phyloP scores from a whole-genome alignment of 2,113 vertebrate genomes.

The Leucopternis melanops region DNA sequence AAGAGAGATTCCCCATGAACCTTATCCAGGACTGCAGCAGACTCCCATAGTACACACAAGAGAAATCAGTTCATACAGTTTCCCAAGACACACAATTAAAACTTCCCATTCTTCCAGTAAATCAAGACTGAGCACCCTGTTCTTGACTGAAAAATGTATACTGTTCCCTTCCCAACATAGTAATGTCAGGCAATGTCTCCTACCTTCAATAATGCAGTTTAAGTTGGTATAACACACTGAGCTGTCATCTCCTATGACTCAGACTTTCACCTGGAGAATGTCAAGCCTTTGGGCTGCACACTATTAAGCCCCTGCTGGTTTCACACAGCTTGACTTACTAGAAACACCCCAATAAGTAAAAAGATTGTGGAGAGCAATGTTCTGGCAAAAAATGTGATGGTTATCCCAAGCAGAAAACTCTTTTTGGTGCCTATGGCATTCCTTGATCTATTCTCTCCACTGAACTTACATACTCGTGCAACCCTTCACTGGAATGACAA shows the following conservation, averaged over 20 bases:
- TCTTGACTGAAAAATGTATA: background rate
- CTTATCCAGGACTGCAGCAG: background rate
- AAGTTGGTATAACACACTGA: background rate
- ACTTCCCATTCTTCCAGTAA: background rate
- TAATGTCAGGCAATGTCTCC: background rate
- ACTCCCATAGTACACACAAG: background rate
- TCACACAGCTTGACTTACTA: background rate
- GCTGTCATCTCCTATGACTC: background rate
- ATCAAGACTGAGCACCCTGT: background rate
- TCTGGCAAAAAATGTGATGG: background rate
- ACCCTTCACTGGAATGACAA: background rate
- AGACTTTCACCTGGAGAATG: background rate
- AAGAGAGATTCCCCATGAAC: background rate
- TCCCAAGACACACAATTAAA: background rate
- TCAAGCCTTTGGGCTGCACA: background rate
- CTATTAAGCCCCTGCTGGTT: background rate
- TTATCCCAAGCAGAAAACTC: background rate
- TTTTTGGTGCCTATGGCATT: background rate
- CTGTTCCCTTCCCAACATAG: background rate
- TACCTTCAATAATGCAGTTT: background rate
- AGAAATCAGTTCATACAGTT: background rate
- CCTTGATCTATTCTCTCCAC: background rate
- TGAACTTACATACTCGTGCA: background rate
- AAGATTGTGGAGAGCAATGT: background rate
- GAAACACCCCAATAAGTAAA: background rate